Conservation (phyloP, 1,140 invertebrate species). For the Atta colombica region DNA sequence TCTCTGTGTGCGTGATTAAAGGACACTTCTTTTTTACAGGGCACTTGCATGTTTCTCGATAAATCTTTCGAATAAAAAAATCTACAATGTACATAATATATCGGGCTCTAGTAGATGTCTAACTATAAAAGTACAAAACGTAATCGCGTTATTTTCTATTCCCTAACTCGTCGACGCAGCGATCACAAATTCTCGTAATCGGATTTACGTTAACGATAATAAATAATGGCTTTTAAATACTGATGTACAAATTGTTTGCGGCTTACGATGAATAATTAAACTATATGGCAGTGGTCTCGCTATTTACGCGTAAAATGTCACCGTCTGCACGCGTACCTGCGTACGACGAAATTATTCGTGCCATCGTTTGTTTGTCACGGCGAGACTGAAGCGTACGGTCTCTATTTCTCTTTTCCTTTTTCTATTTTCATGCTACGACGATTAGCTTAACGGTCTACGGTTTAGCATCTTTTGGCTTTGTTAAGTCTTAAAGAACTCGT, state of each 20-base stretch:
- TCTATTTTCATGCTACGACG: slow-evolving; percentile 22
- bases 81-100: slow-evolving; percentile 53
- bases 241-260: slow-evolving; percentile 84
- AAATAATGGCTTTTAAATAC: slow-evolving; percentile 86
- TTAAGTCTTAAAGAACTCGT: slow-evolving; percentile 73
- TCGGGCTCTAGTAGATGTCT: slow-evolving; percentile 27
- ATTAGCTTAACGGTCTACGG: slow-evolving; percentile 61
- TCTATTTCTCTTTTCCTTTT: slow-evolving; percentile 17
- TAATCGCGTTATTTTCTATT: slow-evolving; percentile 76
- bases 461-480: slow-evolving; percentile 84
- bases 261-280: slow-evolving; percentile 77
- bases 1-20: slow-evolving; percentile 56
- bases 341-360: slow-evolving; percentile 46
- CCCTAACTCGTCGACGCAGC: slow-evolving; percentile 4
- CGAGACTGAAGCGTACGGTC: slow-evolving; percentile 3
- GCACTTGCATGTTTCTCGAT: slow-evolving; percentile 47
- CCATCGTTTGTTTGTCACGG: slow-evolving; percentile 40
- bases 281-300: slow-evolving; percentile 84
- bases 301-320: slow-evolving; percentile 71
- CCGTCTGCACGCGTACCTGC: background rate
- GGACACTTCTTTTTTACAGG: slow-evolving; percentile 66
- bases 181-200: slow-evolving; percentile 51
- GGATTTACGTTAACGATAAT: slow-evolving; percentile 83
- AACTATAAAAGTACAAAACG: slow-evolving; percentile 84
- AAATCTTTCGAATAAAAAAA: slow-evolving; percentile 18